Base-by-base conservation (phyloP, 2,888 invertebrate genomes). In the Phyto melanocephala region DNA sequence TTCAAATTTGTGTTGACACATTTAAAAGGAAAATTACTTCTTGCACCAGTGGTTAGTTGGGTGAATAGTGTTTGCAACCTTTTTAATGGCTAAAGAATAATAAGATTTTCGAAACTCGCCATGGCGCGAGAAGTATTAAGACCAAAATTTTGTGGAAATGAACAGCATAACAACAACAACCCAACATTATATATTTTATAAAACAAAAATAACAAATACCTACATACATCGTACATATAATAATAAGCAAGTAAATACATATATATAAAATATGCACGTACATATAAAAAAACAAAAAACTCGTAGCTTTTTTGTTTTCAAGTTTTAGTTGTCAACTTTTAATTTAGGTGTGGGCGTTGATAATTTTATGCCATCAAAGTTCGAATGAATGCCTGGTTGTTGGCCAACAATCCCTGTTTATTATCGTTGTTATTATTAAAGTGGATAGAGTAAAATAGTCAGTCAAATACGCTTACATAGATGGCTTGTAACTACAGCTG, bases 1-100 rank as follows among this genome's bases (percentile, higher is more conserved):
- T 72, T 72, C 28, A 20, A 60, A 79, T 63, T 40, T 65, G 20
- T 65, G 71, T 77, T 78, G 78, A 78, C 71, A 70, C 54, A 78
- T 54, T 65, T 63, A 71, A 62, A 45, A 62, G 65, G 33, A 68
- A 56, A 13, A 42, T 2, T 52, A 47, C 52, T 54, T 15, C 22
- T 42, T 68, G 37, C 20, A 35, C 65, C 75, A 67, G 35, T 58
- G 47, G 40, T 54, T 37, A 15, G 67, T 56, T 54, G 40, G 40
- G 28, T 56, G 10, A n/a, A n/a, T n/a, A n/a, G 13, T 22, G 13
- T 33, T 3, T 35, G 15, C 13, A 37, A 37, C 56, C 50, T 71
- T 72, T 60, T 50, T 2, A 60, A 74, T 58, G 20, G 52, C 54
- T 33, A 45, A 17, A 63, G 50, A 70, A 63, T 58, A 54, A 45